A percentile compares a stretch with the other conserved stretches of the same genome.
Evolutionary conservation across 2,797 vertebrate species (phyloP).

Genomic region (Aphelocoma californica): DNA sequence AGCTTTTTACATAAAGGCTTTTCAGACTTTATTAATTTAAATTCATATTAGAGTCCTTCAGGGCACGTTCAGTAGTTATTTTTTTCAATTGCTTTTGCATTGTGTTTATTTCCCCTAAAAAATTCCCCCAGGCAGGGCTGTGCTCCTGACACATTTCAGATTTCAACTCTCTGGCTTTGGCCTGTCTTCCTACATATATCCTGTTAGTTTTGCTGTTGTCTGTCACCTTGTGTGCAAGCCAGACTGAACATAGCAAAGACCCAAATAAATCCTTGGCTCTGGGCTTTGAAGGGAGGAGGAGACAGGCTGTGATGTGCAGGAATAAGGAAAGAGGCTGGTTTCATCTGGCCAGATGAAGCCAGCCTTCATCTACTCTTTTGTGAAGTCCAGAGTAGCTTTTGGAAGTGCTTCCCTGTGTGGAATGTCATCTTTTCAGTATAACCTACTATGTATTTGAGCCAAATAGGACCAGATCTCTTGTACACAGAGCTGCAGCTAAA

Average conservation of each 20-base stretch:
- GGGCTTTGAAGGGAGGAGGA: neutral
- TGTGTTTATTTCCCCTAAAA: constrained; percentile 20
- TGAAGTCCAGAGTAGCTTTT: neutral
- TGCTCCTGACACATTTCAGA: neutral
- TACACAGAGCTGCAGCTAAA: neutral
- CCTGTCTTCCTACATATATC: neutral
- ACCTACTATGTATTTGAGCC: neutral
- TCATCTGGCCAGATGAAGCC: neutral
- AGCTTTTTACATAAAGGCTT: neutral
- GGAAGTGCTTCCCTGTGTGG: neutral
- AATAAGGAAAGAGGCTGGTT: neutral
- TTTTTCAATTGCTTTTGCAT: neutral
- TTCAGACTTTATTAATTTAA: constrained; percentile 39
- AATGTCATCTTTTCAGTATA: neutral
- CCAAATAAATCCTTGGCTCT: neutral
- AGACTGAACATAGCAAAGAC: neutral
- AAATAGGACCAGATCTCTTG: neutral
- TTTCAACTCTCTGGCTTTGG: neutral
- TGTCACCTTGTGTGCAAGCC: neutral
- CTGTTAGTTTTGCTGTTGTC: neutral
- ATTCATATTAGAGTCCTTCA: neutral
- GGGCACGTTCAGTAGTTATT: neutral
- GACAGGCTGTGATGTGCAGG: neutral
- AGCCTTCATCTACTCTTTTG: neutral
- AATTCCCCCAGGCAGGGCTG: neutral